Percentiles rank a stretch among this genome's conserved stretches.
Evolutionary conservation across 2,888 invertebrate genomes (phyloP).

Genomic region (Xanthia togata): DNA sequence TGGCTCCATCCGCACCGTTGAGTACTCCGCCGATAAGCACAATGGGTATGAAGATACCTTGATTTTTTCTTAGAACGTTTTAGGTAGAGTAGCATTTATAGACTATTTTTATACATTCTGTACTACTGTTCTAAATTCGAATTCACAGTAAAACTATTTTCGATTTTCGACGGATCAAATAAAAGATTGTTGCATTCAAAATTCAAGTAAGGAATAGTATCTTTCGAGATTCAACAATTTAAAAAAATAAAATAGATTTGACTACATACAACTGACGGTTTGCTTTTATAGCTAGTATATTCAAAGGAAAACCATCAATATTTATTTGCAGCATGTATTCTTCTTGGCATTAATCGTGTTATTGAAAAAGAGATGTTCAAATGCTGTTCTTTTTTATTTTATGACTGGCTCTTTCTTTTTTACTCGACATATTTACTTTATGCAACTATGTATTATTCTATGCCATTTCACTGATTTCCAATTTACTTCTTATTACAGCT

Average conservation of each 20-base stretch:
- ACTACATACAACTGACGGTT: too few relatives aligned
- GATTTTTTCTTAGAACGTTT: conserved; percentile 29
- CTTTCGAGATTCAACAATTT: not conserved
- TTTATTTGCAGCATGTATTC: too few relatives aligned
- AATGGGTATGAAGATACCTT: conserved; percentile 79
- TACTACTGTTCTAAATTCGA: not conserved
- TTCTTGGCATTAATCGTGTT: too few relatives aligned
- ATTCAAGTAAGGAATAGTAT: not conserved
- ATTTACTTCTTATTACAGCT: conserved; percentile 74
- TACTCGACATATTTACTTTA: not conserved
- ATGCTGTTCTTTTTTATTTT: not conserved
- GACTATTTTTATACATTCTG: not conserved
- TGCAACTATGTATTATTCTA: not conserved
- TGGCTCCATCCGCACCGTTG: conserved; percentile 89
- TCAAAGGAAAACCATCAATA: too few relatives aligned
- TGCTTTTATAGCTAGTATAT: too few relatives aligned
- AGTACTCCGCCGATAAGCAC: conserved; percentile 89
- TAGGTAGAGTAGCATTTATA: conserved; percentile 21
- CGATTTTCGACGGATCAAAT: too few relatives aligned
- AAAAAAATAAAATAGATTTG: not conserved
- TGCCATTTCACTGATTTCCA: not conserved
- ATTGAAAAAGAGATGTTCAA: not conserved
- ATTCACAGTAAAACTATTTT: not conserved
- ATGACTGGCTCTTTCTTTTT: not conserved
- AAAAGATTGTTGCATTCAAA: not conserved